A percentile compares a stretch with the other conserved stretches of the same genome.
Conservation (phyloP, 1,140 invertebrate species). For the Hylaeus anthracinus region DNA sequence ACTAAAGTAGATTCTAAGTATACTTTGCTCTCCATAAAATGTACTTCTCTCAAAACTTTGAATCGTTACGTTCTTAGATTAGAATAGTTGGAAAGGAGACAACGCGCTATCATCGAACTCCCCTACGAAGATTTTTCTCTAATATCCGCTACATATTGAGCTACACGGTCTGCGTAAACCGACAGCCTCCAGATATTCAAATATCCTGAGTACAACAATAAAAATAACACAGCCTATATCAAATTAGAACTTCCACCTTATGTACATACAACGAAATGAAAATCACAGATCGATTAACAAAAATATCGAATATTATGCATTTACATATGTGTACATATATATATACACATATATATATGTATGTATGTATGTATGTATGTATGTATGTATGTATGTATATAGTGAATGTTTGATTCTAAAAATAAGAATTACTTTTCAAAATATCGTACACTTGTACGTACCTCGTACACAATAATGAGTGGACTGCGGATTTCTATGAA, state of each 20-base stretch:
- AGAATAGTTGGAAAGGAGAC: constrained; percentile 18
- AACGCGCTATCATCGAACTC: not conserved
- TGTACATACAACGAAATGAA: constrained; percentile 1
- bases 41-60: constrained; percentile 20
- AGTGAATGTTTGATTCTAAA: not conserved
- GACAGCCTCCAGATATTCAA: not conserved
- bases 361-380: too few species aligned
- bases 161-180: constrained; percentile 14
- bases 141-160: constrained; percentile 27
- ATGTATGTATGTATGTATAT: not conserved
- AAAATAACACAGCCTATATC: constrained; percentile 8
- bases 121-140: not conserved
- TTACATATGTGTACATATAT: not conserved
- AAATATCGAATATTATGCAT: not conserved
- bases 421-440: not conserved
- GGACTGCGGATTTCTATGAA: too few species aligned
- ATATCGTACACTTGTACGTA: not conserved
- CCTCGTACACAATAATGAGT: not conserved
- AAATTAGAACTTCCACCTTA: constrained; percentile 14
- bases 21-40: constrained; percentile 35
- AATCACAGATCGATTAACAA: not conserved
- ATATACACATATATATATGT: too few species aligned
- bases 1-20: constrained; percentile 47
- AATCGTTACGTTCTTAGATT: constrained; percentile 6
- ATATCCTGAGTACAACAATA: not conserved